phyloP scores from a whole-genome alignment of 2,113 vertebrate genomes.

The Gymnocephalus cernua region DNA sequence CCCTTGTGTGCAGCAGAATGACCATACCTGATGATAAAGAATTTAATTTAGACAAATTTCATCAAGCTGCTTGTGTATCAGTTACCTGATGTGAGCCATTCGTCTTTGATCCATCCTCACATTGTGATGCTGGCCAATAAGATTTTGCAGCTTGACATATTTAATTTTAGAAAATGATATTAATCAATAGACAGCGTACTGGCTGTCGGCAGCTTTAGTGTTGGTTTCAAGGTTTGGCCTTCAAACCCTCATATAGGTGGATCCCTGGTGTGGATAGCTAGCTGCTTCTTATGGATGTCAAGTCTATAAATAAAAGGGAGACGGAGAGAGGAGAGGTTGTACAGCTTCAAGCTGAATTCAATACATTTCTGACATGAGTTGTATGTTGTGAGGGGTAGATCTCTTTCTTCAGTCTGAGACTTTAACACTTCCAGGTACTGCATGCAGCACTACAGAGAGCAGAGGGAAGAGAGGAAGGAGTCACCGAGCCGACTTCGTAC shows the following conservation, averaged over 20 bases:
- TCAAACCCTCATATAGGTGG: background rate
- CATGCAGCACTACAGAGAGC: conserved; percentile 24
- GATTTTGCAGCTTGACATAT: background rate
- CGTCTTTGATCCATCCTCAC: background rate
- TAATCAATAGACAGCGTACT: too few relatives aligned
- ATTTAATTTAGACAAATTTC: conserved; percentile 14
- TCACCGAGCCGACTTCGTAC: background rate
- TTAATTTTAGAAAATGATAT: background rate
- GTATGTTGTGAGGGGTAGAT: conserved; percentile 1
- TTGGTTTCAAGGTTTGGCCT: conserved; percentile 16
- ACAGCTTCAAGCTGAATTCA: conserved; percentile 38
- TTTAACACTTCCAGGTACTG: conserved; percentile 38
- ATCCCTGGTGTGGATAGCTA: conserved; percentile 7
- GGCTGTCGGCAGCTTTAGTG: background rate
- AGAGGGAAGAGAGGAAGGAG: conserved; percentile 15
- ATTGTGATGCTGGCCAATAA: background rate
- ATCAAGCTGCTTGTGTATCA: conserved; percentile 7
- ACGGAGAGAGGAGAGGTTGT: background rate
- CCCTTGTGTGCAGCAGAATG: background rate
- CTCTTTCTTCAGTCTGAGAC: conserved; percentile 12
- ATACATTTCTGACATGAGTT: conserved; percentile 25
- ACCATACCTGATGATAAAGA: background rate
- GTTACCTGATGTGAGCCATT: background rate
- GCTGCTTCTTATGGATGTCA: background rate
- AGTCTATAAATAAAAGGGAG: conserved; percentile 51